Percentiles rank a stretch among this genome's conserved stretches.
phyloP scores from a whole-genome alignment of 2,888 invertebrate genomes.

The Melitaea athalia region DNA sequence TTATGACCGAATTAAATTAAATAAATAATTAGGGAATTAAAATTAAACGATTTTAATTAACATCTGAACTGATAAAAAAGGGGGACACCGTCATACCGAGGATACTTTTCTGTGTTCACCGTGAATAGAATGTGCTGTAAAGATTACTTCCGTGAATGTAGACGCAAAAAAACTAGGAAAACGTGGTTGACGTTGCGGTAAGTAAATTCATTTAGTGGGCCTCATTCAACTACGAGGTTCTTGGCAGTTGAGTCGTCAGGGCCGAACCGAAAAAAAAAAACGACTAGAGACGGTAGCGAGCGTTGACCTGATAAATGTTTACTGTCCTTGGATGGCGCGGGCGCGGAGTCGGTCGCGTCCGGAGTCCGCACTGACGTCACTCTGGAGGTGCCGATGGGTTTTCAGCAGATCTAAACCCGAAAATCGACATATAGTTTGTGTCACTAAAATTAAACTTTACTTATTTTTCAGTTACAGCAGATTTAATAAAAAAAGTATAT shows the following conservation, averaged over 20 bases:
- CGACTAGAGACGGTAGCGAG: constrained; percentile 70
- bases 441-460: not conserved
- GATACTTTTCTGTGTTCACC: not conserved
- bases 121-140: constrained; percentile 15
- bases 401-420: constrained; percentile 48
- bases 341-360: constrained; percentile 42
- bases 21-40: too few relatives aligned
- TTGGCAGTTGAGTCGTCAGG: constrained; percentile 65
- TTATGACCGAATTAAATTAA: too few relatives aligned
- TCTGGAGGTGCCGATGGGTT: constrained; percentile 78
- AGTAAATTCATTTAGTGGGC: constrained; percentile 49
- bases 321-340: constrained; percentile 75
- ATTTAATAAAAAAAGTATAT: too few relatives aligned
- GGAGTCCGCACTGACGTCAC: constrained; percentile 68
- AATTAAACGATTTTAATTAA: too few relatives aligned
- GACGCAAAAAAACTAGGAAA: constrained; percentile 29
- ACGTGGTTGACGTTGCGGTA: constrained; percentile 26
- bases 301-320: constrained; percentile 80
- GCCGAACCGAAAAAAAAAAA: constrained; percentile 60
- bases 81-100: constrained; percentile 2
- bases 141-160: constrained; percentile 24
- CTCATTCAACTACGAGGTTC: constrained; percentile 54
- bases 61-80: constrained; percentile 2
- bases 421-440: not conserved
- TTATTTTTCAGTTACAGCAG: not conserved